Evolutionary conservation across 2,888 invertebrate species (phyloP), one percentile per base, ranked within the genome.

Genomic region (Lithophane ornitopus): DNA sequence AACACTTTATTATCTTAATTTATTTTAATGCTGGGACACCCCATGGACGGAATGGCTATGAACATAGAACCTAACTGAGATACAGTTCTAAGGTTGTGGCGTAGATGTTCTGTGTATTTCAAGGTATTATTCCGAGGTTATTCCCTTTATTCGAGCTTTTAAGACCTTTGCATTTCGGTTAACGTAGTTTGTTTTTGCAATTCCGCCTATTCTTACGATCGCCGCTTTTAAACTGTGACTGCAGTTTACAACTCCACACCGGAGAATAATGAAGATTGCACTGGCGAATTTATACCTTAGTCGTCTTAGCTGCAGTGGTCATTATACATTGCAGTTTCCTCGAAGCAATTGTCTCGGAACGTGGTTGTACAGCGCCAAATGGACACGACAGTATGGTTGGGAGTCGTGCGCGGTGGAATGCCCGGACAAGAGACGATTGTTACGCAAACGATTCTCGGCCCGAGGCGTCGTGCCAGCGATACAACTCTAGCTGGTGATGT

Each of bases 401-500:
- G 82, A 87, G 82, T 90, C 90, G 90, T 90, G 89, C 83, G 84
- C 84, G 69, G 78, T 68, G 87, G 89, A 88, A 90, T 90, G 87
- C 71, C 76, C 78, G 78, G 81, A 84, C 80, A 87, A 87, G 88
- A 70, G 75, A 82, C 86, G 87, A 88, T 88, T 89, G 89, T 89
- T 88, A 85, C 88, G 85, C 84, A 87, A 87, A 88, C 80, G 78
- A 89, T 87, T 86, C 83, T 69, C 77, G 82, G 84, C 87, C 78
- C 63, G 87, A 86, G 84, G 84, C 84, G 84, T 84, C 86, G 84
- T 85, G 81, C 79, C 72, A 70, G 70, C 75, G 78, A 77, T 80
- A 84, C 80, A 80, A 80, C 84, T 84, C 79, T 80, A 77, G 62
- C 79, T 88, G 87, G 91, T 90, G 91, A 90, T 91, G 91, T 82